Base-by-base conservation (phyloP, 2,113 vertebrate species). In the Coregonus clupeaformis region DNA sequence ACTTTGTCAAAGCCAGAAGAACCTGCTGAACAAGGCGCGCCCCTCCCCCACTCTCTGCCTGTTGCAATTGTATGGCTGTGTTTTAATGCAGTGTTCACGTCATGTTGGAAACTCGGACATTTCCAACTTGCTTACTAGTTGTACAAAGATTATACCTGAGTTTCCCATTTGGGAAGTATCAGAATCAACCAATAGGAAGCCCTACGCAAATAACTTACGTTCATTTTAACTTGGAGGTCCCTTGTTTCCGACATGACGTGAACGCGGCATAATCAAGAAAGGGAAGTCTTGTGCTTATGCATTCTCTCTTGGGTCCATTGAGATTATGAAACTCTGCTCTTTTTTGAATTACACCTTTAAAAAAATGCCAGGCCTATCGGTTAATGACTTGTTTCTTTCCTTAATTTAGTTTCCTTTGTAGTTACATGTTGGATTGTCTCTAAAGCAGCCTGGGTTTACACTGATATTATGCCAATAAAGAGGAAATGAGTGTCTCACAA, bases 11-110 rank as follows among this genome's bases (percentile, higher is more conserved):
- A 24, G 71, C 88, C 76, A 77, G 89, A 81, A 30, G 2, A 80
- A 90, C 88, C 77, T 86, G 89, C 71, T 76, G 32, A 49, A 49
- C 77, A 59, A 55, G 77, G n/a, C n/a, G n/a, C n/a, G n/a, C n/a
- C n/a, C 25, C 66, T 14, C 59, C 47, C 68, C n/a, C n/a, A n/a
- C n/a, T n/a, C n/a, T n/a, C n/a, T n/a, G n/a, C n/a, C n/a, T n/a
- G n/a, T n/a, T n/a, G n/a, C n/a, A n/a, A n/a, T n/a, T n/a, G n/a
- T n/a, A n/a, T n/a, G n/a, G n/a, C n/a, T n/a, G n/a, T n/a, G n/a
- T n/a, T n/a, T n/a, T n/a, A n/a, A n/a, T n/a, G n/a, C n/a, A n/a
- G n/a, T n/a, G n/a, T n/a, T n/a, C n/a, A n/a, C n/a, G n/a, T n/a
- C n/a, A n/a, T n/a, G n/a, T n/a, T n/a, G n/a, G n/a, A n/a, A n/a